These are phyloP conservation scores for Halesus radiatus DNA, from an alignment of 1,140 invertebrate species.

Conservation along the genomic window DNA sequence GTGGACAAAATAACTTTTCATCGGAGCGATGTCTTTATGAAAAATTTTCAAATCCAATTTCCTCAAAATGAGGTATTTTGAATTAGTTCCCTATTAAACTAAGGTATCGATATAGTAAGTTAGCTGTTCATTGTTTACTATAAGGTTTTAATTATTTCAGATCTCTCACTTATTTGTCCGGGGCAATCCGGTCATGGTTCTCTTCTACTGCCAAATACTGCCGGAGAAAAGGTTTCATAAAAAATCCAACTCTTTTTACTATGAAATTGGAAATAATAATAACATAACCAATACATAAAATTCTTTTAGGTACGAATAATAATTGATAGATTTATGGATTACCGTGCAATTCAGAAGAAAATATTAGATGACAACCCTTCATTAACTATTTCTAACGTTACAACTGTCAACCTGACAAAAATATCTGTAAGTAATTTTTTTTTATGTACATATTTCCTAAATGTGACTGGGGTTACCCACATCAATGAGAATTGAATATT, in stretches of 20 bases:
- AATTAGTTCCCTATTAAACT: too few relatives aligned
- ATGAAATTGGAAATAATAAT: neutral
- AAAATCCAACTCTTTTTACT: neutral
- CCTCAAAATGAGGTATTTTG: too few relatives aligned
- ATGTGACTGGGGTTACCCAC: too few relatives aligned
- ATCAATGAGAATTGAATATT: too few relatives aligned
- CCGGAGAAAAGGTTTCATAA: slow-evolving; percentile 79
- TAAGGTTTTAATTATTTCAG: slow-evolving; percentile 21
- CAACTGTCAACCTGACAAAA: slow-evolving; percentile 84
- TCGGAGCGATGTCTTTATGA: too few relatives aligned
- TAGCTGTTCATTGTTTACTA: neutral
- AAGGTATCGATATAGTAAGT: neutral
- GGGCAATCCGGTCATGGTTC: slow-evolving; percentile 90
- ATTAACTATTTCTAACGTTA: slow-evolving; percentile 82
- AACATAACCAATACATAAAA: neutral
- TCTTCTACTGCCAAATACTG: slow-evolving; percentile 82
- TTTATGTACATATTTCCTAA: too few relatives aligned
- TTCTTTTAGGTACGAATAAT: slow-evolving; percentile 70
- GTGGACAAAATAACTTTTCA: too few relatives aligned
- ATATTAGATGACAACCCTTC: slow-evolving; percentile 73
- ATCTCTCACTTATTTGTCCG: slow-evolving; percentile 54
- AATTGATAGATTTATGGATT: slow-evolving; percentile 79
- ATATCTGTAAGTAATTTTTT: slow-evolving; percentile 40
- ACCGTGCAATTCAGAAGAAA: slow-evolving; percentile 64
- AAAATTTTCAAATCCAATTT: too few relatives aligned